Evolutionary conservation across 37 sponge, comb jelly and placozoan species (phyloP).

Genomic region (Ianthella basta): DNA sequence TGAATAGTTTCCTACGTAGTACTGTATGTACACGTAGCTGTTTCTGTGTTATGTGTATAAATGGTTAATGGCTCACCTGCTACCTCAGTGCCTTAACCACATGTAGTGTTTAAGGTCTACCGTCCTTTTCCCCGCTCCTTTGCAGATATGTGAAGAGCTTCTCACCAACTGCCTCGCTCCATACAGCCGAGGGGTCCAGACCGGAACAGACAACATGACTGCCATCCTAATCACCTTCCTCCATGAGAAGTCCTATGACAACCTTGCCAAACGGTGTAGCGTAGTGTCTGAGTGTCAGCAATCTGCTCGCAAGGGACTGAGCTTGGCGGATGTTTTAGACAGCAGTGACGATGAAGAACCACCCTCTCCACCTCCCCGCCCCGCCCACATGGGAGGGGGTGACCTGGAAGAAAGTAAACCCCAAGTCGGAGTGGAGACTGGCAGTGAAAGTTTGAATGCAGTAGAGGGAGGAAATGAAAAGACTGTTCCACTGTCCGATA

Average conservation of each 20-base stretch:
- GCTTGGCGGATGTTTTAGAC: not conserved
- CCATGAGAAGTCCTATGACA: constrained; percentile 60
- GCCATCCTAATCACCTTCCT: constrained; percentile 74
- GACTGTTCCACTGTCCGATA: too few species aligned
- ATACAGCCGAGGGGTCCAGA: constrained; percentile 68
- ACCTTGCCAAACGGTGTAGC: constrained; percentile 46
- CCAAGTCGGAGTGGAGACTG: too few species aligned
- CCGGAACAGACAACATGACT: constrained; percentile 97
- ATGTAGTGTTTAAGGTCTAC: too few species aligned
- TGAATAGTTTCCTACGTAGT: too few species aligned
- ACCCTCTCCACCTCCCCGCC: not conserved
- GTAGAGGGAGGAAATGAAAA: too few species aligned
- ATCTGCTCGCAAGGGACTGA: not conserved
- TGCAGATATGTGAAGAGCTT: constrained; percentile 88
- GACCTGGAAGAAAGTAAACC: too few species aligned
- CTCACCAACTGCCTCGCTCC: constrained; percentile 88
- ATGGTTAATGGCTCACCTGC: too few species aligned
- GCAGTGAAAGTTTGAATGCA: too few species aligned
- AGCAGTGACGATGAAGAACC: constrained; percentile 5
- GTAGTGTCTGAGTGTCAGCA: not conserved
- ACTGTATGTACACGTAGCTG: too few species aligned
- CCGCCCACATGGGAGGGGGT: not conserved
- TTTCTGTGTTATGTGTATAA: too few species aligned
- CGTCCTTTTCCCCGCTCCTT: too few species aligned
- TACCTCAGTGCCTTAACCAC: too few species aligned